Base-by-base conservation (phyloP, 2,113 vertebrate species). In the Motacilla alba region DNA sequence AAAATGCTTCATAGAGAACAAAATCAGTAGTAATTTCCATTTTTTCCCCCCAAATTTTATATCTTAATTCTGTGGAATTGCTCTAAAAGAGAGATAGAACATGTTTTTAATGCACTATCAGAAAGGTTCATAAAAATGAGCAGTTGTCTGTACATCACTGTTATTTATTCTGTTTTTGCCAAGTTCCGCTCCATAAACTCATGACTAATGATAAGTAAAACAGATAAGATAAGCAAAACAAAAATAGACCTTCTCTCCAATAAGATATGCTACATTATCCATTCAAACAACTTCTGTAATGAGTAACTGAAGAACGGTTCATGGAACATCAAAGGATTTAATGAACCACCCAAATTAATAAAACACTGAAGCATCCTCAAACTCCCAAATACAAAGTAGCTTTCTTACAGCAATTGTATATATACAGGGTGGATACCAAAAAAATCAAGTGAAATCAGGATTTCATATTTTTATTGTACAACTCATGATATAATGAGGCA, bases 161-260 rank as follows among this genome's bases (percentile, higher is more conserved):
- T 95, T 85, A 79, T 50, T 93, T 95, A 84, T 59, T 80, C 69
- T 7, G 2, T 18, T 95, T 95, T 90, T 86, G 64, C 37, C 52
- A 69, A 86, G 93, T 89, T 94, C 79, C 83, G 83, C 92, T 93
- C 79, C 93, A 81, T 94, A 93, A 91, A 96, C 28, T 90, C 76
- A 86, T 84, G 88, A 89, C 72, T 95, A 96, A 95, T 87, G 89
- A 89, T 81, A 95, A 95, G 86, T 72, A 93, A 96, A 97, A 89
- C 24, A 94, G 91, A 95, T 91, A 94, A 94, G 89, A 83, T 91
- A 96, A 91, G 81, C 89, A 91, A 93, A 94, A 91, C 72, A 95
- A 67, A 96, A 96, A 85, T 62, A 94, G 81, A 46, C 77, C 74
- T 85, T 92, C 64, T 72, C 43, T 60, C 84, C 66, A 87, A 89